Percentiles rank a stretch among this genome's conserved stretches.
Conservation (phyloP, 2,797 vertebrate genomes). For the Rhabdomys pumilio region DNA sequence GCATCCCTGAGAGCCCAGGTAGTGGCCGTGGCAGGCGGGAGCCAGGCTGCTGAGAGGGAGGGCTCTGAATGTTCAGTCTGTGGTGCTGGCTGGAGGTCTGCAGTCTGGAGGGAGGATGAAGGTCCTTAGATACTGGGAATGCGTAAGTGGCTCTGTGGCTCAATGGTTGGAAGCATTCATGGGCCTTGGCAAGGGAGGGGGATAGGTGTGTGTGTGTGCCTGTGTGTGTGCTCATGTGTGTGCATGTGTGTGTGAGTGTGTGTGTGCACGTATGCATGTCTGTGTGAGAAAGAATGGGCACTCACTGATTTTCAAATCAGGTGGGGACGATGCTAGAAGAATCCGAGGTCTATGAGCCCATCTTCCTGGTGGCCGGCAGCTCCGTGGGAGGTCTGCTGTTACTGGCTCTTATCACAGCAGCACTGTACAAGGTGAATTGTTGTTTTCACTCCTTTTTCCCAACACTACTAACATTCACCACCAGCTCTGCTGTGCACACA, state of each 20-base stretch:
- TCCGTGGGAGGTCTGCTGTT: slow-evolving; percentile 90
- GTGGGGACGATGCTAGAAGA: slow-evolving; percentile 89
- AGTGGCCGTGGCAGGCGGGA: slow-evolving; percentile 3
- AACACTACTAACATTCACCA: background rate
- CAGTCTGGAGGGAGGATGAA: background rate
- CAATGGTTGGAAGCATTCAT: background rate
- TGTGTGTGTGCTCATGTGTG: background rate
- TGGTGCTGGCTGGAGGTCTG: background rate
- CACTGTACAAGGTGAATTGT: slow-evolving; percentile 91
- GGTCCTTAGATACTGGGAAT: background rate
- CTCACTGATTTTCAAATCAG: slow-evolving; percentile 83
- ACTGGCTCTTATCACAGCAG: slow-evolving; percentile 88
- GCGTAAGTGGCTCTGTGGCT: background rate
- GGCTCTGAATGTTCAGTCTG: slow-evolving; percentile 81
- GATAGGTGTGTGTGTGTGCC: background rate
- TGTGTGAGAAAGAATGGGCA: background rate
- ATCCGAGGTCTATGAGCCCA: slow-evolving; percentile 84
- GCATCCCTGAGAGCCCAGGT: slow-evolving; percentile 82
- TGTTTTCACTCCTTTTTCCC: background rate
- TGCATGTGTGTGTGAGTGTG: background rate
- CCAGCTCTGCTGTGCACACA: background rate
- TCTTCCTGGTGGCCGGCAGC: slow-evolving; percentile 90
- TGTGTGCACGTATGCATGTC: too few relatives aligned
- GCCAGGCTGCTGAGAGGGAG: slow-evolving; percentile 89
- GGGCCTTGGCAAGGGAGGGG: background rate